These are phyloP conservation scores for Caenorhabditis sinica DNA, from an alignment of 2,888 invertebrate species.

Conservation along the genomic window DNA sequence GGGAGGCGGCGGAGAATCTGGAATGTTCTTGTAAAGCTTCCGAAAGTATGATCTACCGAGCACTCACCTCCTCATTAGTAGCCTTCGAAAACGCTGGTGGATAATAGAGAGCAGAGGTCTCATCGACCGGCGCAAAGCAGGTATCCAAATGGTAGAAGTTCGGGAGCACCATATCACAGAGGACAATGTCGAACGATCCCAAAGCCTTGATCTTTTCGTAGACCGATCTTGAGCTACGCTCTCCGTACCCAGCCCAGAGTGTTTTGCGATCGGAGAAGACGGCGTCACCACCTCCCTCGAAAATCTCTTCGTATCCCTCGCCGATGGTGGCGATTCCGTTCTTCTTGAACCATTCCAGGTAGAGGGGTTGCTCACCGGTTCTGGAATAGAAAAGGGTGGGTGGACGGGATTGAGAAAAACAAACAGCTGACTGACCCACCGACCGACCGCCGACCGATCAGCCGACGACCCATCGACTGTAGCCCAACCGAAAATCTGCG, in stretches of 20 bases:
- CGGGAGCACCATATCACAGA: slow-evolving; percentile 79
- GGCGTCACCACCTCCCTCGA: slow-evolving; percentile 83
- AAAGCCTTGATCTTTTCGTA: slow-evolving; percentile 77
- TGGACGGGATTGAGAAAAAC: too few relatives aligned
- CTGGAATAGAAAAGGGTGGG: slow-evolving; percentile 29
- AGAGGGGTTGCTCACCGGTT: slow-evolving; percentile 81
- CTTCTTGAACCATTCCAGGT: slow-evolving; percentile 81
- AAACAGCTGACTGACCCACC: too few relatives aligned
- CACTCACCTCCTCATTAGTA: slow-evolving; percentile 77
- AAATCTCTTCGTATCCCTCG: slow-evolving; percentile 78
- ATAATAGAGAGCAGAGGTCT: slow-evolving; percentile 80
- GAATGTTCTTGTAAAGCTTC: neutral
- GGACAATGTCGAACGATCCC: slow-evolving; percentile 80
- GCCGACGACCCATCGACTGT: too few relatives aligned
- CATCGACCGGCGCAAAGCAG: slow-evolving; percentile 82
- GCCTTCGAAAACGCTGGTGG: slow-evolving; percentile 79
- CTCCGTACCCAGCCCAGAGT: slow-evolving; percentile 83
- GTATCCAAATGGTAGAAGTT: slow-evolving; percentile 83
- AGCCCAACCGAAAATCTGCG: too few relatives aligned
- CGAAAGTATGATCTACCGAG: neutral
- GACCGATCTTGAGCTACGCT: slow-evolving; percentile 77
- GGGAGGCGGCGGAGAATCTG: slow-evolving; percentile 81
- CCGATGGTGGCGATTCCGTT: slow-evolving; percentile 79
- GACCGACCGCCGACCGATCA: too few relatives aligned
- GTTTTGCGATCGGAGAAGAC: slow-evolving; percentile 80